Evolutionary conservation across 2,888 invertebrate species (phyloP), one percentile per base, ranked within the genome.

Genomic region (Drosophila subsilvestris): DNA sequence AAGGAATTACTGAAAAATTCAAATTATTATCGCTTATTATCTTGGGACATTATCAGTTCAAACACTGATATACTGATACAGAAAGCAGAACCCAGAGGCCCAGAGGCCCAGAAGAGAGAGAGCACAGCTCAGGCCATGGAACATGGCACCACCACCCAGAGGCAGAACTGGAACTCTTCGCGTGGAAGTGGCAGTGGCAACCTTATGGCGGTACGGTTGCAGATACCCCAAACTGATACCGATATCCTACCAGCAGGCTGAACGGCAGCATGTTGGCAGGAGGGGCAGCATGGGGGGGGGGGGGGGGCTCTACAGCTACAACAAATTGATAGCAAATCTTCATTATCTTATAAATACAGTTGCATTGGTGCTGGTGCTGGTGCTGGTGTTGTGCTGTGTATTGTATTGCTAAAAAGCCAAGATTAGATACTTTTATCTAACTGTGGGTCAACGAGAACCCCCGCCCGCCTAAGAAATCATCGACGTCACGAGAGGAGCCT

Each of bases 21-120:
- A 91, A 90, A 91, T 90, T 90, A 90, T 91, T 90, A 90, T 91
- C 90, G 90, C 91, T 90, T 91, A 90, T 90, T 90, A 90, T 90
- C 91, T 90, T 90, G 89, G 82, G 89, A 85, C 90, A 90, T 90
- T 90, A 90, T 90, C 90, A 90, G 90, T 91, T 90, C 91, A 91
- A 90, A 91, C 86, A 90, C 89, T 88, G 89, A 89, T 88, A 88
- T 86, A 90, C 90, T 89, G 91, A 90, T 90, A 90, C 90, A 85
- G 89, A 72, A 63, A 22, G 56, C 66, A 68, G 48, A 55, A 37
- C 45, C 72, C 27, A 44, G 53, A 61, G 32, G 55, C 68, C 59
- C 53, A 50, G 50, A 50, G 56, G 22, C 27, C 44, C 48, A 27
- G 59, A 32, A 7, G 37, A n/a, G 37, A 6, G 37, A 37, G 37